Evolutionary conservation across 2,888 invertebrate species (phyloP).

Genomic region (Odontomyia ornata): DNA sequence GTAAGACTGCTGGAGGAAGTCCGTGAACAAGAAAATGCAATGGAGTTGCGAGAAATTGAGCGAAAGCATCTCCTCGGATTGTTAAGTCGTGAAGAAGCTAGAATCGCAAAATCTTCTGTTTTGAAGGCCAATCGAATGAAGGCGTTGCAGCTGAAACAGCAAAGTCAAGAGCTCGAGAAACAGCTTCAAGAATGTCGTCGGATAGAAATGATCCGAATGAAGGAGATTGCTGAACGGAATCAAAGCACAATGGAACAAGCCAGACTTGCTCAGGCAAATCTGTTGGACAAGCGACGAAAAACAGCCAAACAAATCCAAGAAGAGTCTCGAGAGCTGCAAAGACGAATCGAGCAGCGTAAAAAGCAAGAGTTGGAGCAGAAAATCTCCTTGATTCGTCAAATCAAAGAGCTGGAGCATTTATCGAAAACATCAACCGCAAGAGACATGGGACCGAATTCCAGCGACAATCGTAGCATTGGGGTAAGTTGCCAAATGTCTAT

Average conservation of each 20-base stretch:
- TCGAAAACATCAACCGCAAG: not conserved
- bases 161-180: constrained; percentile 65
- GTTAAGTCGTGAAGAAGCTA: constrained; percentile 69
- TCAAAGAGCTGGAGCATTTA: constrained; percentile 46
- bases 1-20: constrained; percentile 65
- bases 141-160: constrained; percentile 63
- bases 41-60: constrained; percentile 67
- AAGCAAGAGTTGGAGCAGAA: constrained; percentile 45
- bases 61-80: constrained; percentile 69
- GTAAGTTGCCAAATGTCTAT: constrained; percentile 2
- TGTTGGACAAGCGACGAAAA: constrained; percentile 19
- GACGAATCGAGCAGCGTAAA: constrained; percentile 20
- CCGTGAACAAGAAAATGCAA: constrained; percentile 65
- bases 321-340: constrained; percentile 35
- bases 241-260: constrained; percentile 20
- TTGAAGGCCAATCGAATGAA: constrained; percentile 62
- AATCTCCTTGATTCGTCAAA: constrained; percentile 46
- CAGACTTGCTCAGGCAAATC: constrained; percentile 2
- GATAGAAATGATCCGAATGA: constrained; percentile 58
- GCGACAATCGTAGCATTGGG: constrained; percentile 6
- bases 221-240: constrained; percentile 36
- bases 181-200: constrained; percentile 67
- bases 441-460: not conserved
- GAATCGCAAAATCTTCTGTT: constrained; percentile 68
- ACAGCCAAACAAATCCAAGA: constrained; percentile 35